Percentiles rank a stretch among this genome's conserved stretches.
These are phyloP conservation scores for Mimumesa dahlbomi DNA, from an alignment of 2,888 invertebrate species.

Conservation along the genomic window DNA sequence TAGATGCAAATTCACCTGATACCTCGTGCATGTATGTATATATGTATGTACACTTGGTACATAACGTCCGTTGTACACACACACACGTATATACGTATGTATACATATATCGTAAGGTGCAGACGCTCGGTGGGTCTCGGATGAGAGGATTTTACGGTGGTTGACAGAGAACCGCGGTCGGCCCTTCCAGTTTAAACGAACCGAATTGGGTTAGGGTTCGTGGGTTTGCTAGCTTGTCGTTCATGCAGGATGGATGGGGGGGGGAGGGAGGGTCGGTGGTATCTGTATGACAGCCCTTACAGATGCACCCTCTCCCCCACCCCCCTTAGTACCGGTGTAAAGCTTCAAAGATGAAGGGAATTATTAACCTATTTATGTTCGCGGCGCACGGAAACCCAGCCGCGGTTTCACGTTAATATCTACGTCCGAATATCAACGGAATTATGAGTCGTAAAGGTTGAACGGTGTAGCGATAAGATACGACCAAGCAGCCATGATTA, in stretches of 20 bases:
- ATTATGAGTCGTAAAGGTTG: no score
- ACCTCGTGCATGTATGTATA: no score
- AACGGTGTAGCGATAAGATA: no score
- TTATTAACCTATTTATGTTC: conserved; percentile 47
- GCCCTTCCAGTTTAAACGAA: conserved; percentile 63
- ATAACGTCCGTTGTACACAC: conserved; percentile 10
- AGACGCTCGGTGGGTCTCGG: conserved; percentile 36
- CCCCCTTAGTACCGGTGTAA: conserved; percentile 30
- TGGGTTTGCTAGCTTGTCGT: conserved; percentile 44
- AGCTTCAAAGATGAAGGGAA: conserved; percentile 42
- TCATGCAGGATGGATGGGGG: conserved; percentile 25
- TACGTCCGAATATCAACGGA: no score
- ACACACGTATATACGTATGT: conserved; percentile 9
- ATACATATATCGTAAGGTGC: neutral
- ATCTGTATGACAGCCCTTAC: conserved; percentile 31
- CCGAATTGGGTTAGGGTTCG: conserved; percentile 62
- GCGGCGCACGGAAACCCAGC: neutral
- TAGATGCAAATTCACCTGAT: conserved; percentile 27
- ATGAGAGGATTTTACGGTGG: conserved; percentile 62
- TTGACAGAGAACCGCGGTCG: conserved; percentile 48
- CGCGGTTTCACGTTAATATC: no score
- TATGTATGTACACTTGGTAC: no score
- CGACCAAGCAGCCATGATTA: no score
- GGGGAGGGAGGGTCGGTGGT: no score
- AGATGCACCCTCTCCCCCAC: no score